Conservation (phyloP, 2,113 vertebrate genomes). For the Chauna torquata region DNA sequence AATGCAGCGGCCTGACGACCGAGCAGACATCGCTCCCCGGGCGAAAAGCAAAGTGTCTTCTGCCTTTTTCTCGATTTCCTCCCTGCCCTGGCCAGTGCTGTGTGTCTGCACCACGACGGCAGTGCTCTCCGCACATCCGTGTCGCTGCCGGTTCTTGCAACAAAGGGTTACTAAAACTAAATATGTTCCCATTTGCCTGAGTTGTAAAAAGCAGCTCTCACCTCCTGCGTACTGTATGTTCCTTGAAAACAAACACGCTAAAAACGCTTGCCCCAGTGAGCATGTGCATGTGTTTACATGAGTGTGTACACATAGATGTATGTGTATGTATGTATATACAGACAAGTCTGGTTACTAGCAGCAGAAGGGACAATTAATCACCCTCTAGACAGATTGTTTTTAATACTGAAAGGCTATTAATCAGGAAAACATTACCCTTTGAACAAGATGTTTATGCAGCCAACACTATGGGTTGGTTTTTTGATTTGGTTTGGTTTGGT, state of each 20-base stretch:
- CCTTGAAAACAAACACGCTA: not conserved
- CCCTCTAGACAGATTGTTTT: not conserved
- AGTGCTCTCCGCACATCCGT: rapidly evolving
- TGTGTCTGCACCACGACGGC: not conserved
- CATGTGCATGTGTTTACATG: not conserved
- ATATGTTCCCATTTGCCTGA: not conserved
- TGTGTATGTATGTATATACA: not conserved
- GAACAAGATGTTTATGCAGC: constrained; percentile 44
- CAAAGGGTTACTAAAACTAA: not conserved
- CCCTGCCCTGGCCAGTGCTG: not conserved
- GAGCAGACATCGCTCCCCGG: not conserved
- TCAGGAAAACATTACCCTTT: constrained; percentile 33
- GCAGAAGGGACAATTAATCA: constrained; percentile 45
- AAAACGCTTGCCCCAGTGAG: not conserved
- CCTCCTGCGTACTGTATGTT: not conserved
- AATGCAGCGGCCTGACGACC: rapidly evolving
- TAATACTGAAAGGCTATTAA: constrained; percentile 45
- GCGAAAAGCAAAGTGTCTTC: not conserved
- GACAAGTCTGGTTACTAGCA: not conserved
- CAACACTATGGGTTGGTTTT: not conserved
- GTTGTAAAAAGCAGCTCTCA: not conserved
- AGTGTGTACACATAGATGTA: not conserved
- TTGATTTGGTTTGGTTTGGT: not conserved
- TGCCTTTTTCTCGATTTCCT: not conserved
- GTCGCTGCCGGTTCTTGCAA: not conserved